Conservation (phyloP, 30 jellyfish, hydroid and myxozoan genomes). For the Aurelia aurita complex sp. Pacific region DNA sequence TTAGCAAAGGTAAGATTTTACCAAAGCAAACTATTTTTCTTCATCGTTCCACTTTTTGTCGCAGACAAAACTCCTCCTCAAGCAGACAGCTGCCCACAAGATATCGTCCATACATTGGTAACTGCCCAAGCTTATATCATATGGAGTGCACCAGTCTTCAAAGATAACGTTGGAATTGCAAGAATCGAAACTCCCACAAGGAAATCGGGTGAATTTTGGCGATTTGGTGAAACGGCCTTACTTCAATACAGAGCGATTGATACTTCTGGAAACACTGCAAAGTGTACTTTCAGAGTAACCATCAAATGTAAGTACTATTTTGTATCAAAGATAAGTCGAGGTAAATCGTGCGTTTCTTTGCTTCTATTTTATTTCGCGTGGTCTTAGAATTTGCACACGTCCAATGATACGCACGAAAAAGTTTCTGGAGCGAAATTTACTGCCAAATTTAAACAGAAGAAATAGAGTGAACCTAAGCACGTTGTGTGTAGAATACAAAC, state of each 20-base stretch:
- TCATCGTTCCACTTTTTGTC: not conserved
- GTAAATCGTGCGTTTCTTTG: too few relatives aligned
- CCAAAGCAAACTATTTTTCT: not conserved
- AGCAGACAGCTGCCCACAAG: conserved; percentile 81
- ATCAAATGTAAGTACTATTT: conserved; percentile 70
- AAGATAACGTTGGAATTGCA: conserved; percentile 85
- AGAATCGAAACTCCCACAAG: conserved; percentile 58
- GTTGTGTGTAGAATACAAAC: too few relatives aligned
- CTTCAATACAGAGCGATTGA: conserved; percentile 88
- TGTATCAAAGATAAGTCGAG: too few relatives aligned
- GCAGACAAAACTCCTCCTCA: conserved; percentile 86
- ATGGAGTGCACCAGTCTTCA: conserved; percentile 84
- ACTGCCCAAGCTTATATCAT: conserved; percentile 23
- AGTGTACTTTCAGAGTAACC: conserved; percentile 84
- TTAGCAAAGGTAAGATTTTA: too few relatives aligned
- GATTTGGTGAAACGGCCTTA: conserved; percentile 48
- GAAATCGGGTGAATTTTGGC: conserved; percentile 69
- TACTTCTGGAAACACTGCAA: conserved; percentile 85
- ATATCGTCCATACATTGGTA: conserved; percentile 45
- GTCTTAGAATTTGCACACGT: too few relatives aligned
- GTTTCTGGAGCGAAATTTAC: too few relatives aligned
- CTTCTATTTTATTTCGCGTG: too few relatives aligned
- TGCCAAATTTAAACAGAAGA: too few relatives aligned
- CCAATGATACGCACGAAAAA: too few relatives aligned
- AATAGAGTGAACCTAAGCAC: too few relatives aligned